Evolutionary conservation across 2,113 vertebrate genomes (phyloP), one percentile per base, ranked within the genome.

Genomic region (Etia nguti): DNA sequence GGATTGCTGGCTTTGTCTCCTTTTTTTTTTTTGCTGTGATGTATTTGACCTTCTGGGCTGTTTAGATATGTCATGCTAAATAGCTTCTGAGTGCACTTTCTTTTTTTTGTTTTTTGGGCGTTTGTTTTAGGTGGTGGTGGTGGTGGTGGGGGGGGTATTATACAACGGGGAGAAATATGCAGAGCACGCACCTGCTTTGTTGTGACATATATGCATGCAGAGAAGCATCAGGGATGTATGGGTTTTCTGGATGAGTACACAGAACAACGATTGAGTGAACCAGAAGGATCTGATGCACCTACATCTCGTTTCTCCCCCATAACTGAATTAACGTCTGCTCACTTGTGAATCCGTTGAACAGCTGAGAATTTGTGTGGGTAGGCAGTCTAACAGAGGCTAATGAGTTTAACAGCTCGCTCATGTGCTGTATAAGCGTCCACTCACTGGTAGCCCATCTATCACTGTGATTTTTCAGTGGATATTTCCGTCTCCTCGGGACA

Each of bases 331-430:
- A 59, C 12, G 16, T 89, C 65, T 43, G 82, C 56, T 79, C 82
- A 54, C 79, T 88, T 54, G 81, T 82, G 86, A 90, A 89, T 82
- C 79, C 20, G 24, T 56, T 68, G 26, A 93, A 81, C 85, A 85
- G 88, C 86, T 81, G 87, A 91, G 85, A 84, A 77, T 88, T 54
- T 68, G 81, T 41, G 87, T 92, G 81, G 88, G 86, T 80, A 80
- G 57, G 50, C 85, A 56, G 86, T 59, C 59, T 87, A 82, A 87
- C 10, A 20, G 70, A 81, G 86, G 88, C 87, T 92, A 92, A 93
- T 93, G 91, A 94, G 90, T 90, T 91, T 86, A 88, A 92, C 89
- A 87, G 80, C 75, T 91, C 86, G 55, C 80, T 90, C 75, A 70
- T 89, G 88, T 86, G 68, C 85, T 80, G 26, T 84, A 60, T 86